These are phyloP conservation scores for Dynastes hyllus DNA, from an alignment of 2,888 invertebrate genomes.

Conservation along the genomic window DNA sequence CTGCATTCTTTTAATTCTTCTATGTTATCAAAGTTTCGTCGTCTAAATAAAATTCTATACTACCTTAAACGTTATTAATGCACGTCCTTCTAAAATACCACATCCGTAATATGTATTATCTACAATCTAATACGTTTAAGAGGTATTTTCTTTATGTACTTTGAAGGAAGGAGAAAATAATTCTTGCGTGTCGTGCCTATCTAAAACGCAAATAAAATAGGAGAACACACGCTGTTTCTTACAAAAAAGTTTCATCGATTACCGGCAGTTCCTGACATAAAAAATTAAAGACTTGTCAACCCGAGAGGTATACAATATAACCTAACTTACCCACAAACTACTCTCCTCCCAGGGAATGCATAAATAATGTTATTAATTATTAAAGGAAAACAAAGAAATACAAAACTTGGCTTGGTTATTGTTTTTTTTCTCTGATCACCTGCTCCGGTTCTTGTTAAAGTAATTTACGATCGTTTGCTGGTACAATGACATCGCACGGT, in stretches of 20 bases:
- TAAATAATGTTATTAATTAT: conserved; percentile 26
- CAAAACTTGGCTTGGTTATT: conserved; percentile 3
- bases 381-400: conserved; percentile 14
- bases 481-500: background rate
- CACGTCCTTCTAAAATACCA: too few relatives aligned
- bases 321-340: conserved; percentile 7
- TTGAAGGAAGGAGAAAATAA: background rate
- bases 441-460: conserved; percentile 19
- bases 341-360: background rate
- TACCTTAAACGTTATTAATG: too few relatives aligned
- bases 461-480: conserved; percentile 23
- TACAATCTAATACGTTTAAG: too few relatives aligned
- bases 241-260: conserved; percentile 20
- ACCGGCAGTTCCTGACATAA: conserved; percentile 10
- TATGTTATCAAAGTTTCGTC: too few relatives aligned
- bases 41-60: too few relatives aligned
- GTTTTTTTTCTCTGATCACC: conserved; percentile 18
- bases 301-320: background rate
- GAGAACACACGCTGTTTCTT: background rate
- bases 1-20: too few relatives aligned
- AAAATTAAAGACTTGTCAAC: conserved; percentile 16
- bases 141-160: background rate
- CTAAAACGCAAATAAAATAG: background rate
- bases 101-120: too few relatives aligned
- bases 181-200: background rate